Evolutionary conservation across 2,797 vertebrate species (phyloP), one percentile per base, ranked within the genome.

Genomic region (Chanos chanos): DNA sequence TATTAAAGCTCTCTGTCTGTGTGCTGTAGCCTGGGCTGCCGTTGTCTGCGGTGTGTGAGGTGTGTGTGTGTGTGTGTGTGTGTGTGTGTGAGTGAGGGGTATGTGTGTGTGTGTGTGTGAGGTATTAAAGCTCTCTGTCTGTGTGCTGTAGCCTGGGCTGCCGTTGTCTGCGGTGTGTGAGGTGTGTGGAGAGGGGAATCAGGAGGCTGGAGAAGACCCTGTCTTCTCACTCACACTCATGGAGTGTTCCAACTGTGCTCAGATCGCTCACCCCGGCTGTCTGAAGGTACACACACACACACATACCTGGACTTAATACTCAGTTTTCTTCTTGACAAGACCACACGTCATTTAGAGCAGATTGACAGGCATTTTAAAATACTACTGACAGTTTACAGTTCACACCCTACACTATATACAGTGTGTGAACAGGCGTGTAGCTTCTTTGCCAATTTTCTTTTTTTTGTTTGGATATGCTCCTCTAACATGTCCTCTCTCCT

Each of bases 221-320:
- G 92, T 93, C 72, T 89, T 92, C 16, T 88, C 93, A 51, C 91
- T 91, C 71, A 92, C 89, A 21, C 90, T 99, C 25, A 99, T 99
- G 97, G 97, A 99, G 63, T 99, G 97, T 73, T 98, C 96, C 75
- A 92, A 94, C 81, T 99, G 97, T 83, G 96, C 95, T 0, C 94
- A 99, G 85, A 98, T 99, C 0, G 93, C 95, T 61, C 97, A 99
- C 74, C 97, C 97, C 2, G 90, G 91, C 75, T 99, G 97, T 77
- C 86, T 99, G 57, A 92, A 92, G 89, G 97, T 94, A 58, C 24
- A 39, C 15, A 10, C 15, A 15, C n/a, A 12, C 13, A 12, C 37
- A 18, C 25, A 9, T n/a, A n/a, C n/a, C n/a, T n/a, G n/a, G n/a
- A n/a, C n/a, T n/a, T n/a, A n/a, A n/a, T n/a, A n/a, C n/a, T n/a